Evolutionary conservation across 2,888 invertebrate species (phyloP), one percentile per base, ranked within the genome.

Genomic region (Nomada ferruginata): DNA sequence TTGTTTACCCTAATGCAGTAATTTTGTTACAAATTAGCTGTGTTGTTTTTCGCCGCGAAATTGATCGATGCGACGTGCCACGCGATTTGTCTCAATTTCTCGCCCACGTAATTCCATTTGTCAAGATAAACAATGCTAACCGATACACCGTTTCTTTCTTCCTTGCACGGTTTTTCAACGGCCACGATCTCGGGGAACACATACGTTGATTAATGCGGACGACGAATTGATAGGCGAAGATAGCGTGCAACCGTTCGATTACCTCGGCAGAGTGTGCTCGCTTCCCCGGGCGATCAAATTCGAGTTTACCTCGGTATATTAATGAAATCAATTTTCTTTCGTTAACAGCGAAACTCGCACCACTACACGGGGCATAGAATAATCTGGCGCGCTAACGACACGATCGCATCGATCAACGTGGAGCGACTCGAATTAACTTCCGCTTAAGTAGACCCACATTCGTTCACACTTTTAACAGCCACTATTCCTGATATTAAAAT

Each of bases 61-160:
- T 59, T 60, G 50, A 59, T 70, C 26, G 64, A 64, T 55, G 44
- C 55, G 36, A 15, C 55, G 23, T 42, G 55, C 55, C 55, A n/a
- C 23, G 2, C 53, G 53, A 68, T 57, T 68, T 44, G 70, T 50
- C 29, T 70, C 47, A 60, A 60, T 70, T 70, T 70, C 70, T 70
- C 70, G 59, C 20, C 47, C 11, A 13, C 68, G 68, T 57, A 68
- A 70, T 70, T 70, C 50, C 70, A 70, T 70, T 70, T 60, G 70
- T 60, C 70, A 50, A 70, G 70, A 70, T 70, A 70, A 70, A 20
- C 29, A 13, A 36, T 9, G 23, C 29, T n/a, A 29, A 50, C 47
- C 23, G 69, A 57, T 57, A 60, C 59, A 47, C 13, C 36, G 7
- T 11, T 23, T 15, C 20, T 47, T 59, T 44, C 44, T 44, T n/a